phyloP scores from a whole-genome alignment of 2,888 invertebrate species.

The Nemurella pictetii region DNA sequence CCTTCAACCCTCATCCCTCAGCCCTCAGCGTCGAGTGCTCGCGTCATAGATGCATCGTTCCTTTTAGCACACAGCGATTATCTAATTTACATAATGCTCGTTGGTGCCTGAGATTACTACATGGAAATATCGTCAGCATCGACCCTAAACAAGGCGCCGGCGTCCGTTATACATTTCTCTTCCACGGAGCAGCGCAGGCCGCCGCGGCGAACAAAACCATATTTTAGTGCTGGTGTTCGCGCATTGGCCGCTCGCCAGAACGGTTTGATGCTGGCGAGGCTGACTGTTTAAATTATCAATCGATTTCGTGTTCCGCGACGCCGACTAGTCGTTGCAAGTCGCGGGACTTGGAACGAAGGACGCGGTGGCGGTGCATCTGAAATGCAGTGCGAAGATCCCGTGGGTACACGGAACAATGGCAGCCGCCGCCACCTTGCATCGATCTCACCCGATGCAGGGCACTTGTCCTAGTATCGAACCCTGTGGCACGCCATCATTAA shows the following conservation, averaged over 20 bases:
- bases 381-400: neutral
- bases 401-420: too few relatives aligned
- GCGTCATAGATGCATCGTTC: neutral
- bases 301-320: neutral
- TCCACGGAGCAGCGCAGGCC: neutral
- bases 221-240: neutral
- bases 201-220: constrained; percentile 11
- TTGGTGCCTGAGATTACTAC: constrained; percentile 21
- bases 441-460: neutral
- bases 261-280: neutral
- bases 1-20: neutral
- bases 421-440: neutral
- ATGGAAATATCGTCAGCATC: constrained; percentile 17
- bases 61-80: constrained; percentile 13
- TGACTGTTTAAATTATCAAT: neutral
- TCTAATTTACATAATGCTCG: constrained; percentile 14
- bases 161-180: neutral
- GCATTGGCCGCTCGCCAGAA: neutral
- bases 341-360: neutral
- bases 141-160: neutral
- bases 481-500: neutral
- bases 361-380: neutral
- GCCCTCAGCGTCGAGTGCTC: neutral
- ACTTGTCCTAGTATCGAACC: neutral
- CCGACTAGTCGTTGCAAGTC: neutral